Conservation (phyloP, 2,888 invertebrate species). For the Lamellibrachia columna region DNA sequence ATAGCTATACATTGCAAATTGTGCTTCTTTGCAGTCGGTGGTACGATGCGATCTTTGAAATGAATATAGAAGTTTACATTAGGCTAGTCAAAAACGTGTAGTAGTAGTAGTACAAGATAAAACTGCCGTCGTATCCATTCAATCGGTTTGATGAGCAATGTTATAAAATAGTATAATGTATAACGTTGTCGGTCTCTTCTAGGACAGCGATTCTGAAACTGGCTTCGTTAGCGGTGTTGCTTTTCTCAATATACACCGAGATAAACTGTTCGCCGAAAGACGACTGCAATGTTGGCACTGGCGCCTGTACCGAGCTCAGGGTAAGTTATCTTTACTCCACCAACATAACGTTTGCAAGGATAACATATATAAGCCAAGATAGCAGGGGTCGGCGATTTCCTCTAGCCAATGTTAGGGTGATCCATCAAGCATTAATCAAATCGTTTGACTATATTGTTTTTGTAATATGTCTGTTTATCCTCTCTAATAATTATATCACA, state of each 20-base stretch:
- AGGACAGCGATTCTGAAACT: conserved; percentile 35
- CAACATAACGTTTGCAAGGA: too few relatives aligned
- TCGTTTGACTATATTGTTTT: too few relatives aligned
- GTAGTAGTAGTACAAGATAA: neutral
- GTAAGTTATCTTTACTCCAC: conserved; percentile 19
- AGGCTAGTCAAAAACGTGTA: neutral
- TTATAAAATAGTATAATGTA: neutral
- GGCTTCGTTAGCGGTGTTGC: conserved; percentile 33
- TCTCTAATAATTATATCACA: too few relatives aligned
- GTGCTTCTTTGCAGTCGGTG: too few relatives aligned
- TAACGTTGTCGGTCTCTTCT: neutral
- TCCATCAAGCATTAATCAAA: too few relatives aligned
- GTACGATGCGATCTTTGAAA: too few relatives aligned
- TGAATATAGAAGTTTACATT: too few relatives aligned
- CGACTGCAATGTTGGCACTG: conserved; percentile 30
- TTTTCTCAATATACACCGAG: conserved; percentile 30
- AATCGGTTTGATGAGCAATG: neutral
- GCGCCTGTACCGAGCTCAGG: conserved; percentile 26
- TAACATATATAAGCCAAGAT: too few relatives aligned
- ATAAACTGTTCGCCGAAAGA: conserved; percentile 32
- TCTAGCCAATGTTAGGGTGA: too few relatives aligned
- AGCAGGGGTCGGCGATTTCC: too few relatives aligned
- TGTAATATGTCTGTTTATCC: too few relatives aligned
- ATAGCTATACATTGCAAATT: too few relatives aligned
- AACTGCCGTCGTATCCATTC: neutral